Conservation (phyloP, 2,888 invertebrate genomes). For the Campoletis raptor region DNA sequence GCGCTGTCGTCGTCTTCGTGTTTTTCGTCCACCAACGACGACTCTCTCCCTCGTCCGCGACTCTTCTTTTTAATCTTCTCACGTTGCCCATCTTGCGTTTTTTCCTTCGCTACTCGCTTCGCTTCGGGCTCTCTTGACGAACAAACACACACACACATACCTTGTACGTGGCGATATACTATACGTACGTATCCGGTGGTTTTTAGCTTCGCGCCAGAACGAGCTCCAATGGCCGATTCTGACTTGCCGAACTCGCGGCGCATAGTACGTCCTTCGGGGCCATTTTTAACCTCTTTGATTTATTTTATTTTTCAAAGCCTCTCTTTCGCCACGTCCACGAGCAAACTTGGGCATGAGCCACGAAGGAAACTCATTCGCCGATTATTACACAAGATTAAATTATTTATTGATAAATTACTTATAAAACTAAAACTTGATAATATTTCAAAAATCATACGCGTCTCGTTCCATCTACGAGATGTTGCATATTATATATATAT, state of each 20-base stretch:
- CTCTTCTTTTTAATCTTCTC: conserved; percentile 43
- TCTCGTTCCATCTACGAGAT: conserved; percentile 25
- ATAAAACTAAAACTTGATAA: too few species aligned
- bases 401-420: too few species aligned
- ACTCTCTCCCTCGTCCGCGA: conserved; percentile 45
- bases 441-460: too few species aligned
- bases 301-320: conserved; percentile 24
- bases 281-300: conserved; percentile 46
- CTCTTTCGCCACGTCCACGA: not conserved
- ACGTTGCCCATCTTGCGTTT: conserved; percentile 55
- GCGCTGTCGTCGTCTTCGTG: conserved; percentile 48
- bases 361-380: not conserved
- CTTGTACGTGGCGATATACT: conserved; percentile 14
- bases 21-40: conserved; percentile 47
- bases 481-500: conserved; percentile 24
- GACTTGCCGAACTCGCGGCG: conserved; percentile 54
- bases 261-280: conserved; percentile 43
- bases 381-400: conserved; percentile 11
- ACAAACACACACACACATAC: conserved; percentile 29
- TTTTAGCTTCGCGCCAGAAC: conserved; percentile 49
- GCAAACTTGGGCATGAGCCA: not conserved
- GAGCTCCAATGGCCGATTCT: conserved; percentile 36
- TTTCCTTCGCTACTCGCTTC: conserved; percentile 68
- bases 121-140: conserved; percentile 63
- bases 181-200: conserved; percentile 19